Percentiles rank a stretch among this genome's conserved stretches.
phyloP scores from a whole-genome alignment of 2,888 invertebrate species.

The Hirudinaria manillensis region DNA sequence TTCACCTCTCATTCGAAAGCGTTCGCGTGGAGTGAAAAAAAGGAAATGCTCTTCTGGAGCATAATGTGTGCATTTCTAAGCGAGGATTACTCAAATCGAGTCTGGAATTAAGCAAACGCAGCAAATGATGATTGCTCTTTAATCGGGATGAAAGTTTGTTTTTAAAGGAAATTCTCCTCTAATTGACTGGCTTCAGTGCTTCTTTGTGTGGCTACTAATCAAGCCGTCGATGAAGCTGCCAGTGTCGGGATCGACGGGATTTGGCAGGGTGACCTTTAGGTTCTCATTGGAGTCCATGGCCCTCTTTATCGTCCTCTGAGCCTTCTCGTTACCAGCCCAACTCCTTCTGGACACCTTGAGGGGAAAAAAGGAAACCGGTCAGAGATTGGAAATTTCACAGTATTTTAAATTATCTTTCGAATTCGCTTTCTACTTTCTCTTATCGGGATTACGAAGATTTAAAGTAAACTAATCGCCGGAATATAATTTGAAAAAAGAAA shows the following conservation, averaged over 20 bases:
- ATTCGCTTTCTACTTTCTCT: not conserved
- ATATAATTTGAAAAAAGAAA: not conserved
- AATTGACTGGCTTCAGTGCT: too few relatives aligned
- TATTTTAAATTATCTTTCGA: too few relatives aligned
- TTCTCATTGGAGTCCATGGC: conserved; percentile 56
- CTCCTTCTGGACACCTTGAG: conserved; percentile 56
- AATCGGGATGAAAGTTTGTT: too few relatives aligned
- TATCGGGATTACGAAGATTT: too few relatives aligned
- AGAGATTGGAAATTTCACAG: not conserved
- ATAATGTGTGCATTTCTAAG: not conserved
- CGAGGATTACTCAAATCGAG: conserved; percentile 1
- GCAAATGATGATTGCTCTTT: too few relatives aligned
- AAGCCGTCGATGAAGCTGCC: not conserved
- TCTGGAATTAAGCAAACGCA: too few relatives aligned
- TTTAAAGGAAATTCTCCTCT: not conserved
- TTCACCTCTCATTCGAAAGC: not conserved
- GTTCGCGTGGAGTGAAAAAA: not conserved
- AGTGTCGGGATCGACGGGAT: conserved; percentile 43
- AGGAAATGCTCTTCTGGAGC: not conserved
- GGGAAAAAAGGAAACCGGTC: not conserved
- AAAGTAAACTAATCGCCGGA: too few relatives aligned
- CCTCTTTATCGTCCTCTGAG: conserved; percentile 57
- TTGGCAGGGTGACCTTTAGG: conserved; percentile 59
- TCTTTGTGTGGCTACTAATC: not conserved
- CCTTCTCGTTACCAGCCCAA: conserved; percentile 61